These are phyloP conservation scores for Amyelois transitella DNA, from an alignment of 1,140 invertebrate genomes.

Conservation along the genomic window DNA sequence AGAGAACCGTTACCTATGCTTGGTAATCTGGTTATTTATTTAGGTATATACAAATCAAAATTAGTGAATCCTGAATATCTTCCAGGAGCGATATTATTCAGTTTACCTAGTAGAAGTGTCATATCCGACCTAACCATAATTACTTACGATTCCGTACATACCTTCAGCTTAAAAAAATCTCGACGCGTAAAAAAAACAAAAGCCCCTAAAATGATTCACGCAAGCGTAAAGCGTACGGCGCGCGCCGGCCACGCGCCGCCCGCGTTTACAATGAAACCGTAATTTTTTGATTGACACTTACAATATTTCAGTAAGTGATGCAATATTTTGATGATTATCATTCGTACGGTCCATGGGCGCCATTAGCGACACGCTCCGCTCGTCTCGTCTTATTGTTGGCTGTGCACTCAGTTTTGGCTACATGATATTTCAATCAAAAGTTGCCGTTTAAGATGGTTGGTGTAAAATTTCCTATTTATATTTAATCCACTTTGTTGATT, in stretches of 20 bases:
- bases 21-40: no score
- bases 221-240: slow-evolving; percentile 34
- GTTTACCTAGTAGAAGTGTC: no score
- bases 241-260: slow-evolving; percentile 45
- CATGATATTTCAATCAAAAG: not conserved
- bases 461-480: no score
- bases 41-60: no score
- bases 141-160: no score
- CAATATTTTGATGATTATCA: slow-evolving; percentile 75
- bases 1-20: no score
- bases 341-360: slow-evolving; percentile 25
- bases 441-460: no score
- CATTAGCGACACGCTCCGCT: slow-evolving; percentile 45
- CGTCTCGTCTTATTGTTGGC: slow-evolving; percentile 10
- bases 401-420: not conserved
- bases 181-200: slow-evolving; percentile 60
- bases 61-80: no score
- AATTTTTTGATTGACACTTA: slow-evolving; percentile 76
- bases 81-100: no score
- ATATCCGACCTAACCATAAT: no score
- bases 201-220: slow-evolving; percentile 47
- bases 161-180: slow-evolving; percentile 20
- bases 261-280: slow-evolving; percentile 58
- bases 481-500: no score
- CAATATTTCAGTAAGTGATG: slow-evolving; percentile 75